Base-by-base conservation (phyloP, 2,113 vertebrate genomes). In the Carassius carassius region DNA sequence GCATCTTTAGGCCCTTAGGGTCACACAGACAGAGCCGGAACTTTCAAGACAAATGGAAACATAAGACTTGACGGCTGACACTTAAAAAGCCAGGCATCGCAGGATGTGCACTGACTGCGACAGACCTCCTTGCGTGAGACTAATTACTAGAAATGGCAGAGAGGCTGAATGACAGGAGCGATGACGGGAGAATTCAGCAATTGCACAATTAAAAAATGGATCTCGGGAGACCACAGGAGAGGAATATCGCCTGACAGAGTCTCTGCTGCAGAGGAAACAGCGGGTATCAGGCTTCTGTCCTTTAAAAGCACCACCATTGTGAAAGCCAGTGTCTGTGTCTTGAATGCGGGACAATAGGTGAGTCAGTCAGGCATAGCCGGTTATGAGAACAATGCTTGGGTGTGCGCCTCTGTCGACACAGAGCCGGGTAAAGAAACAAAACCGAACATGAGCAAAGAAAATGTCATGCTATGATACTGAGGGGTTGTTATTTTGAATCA, bases 111-210 rank as follows among this genome's bases (percentile, higher is more conserved):
- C 13, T 62, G 78, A 82, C 78, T 78, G 76, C 72, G 82, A 86
- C 62, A 12, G 78, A 58, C 60, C 72, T 17, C 51, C 72, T 76
- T 58, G 32, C 12, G 60, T 69, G 81, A 79, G 82, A n/a, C 78
- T 86, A 82, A 87, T 79, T 84, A 80, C 65, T 65, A 80, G 84
- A 83, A 87, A 73, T 72, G 51, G 81, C 79, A 49, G 54, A 58
- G 49, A 29, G 29, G 37, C 74, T 78, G 60, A 78, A 41, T 82
- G 87, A 86, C 82, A 88, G 84, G 72, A 77, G 58, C 3, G 10
- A 84, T 70, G 60, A 35, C 54, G 54, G n/a, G 74, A 54, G 37
- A n/a, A 49, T 67, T 23, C 16, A 56, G 75, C 67, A 63, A 63
- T 58, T 74, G 17, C 67, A 29, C 77, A 81, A 54, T 79, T 16